phyloP scores from a whole-genome alignment of 2,888 invertebrate species.

The Erebia aethiops region DNA sequence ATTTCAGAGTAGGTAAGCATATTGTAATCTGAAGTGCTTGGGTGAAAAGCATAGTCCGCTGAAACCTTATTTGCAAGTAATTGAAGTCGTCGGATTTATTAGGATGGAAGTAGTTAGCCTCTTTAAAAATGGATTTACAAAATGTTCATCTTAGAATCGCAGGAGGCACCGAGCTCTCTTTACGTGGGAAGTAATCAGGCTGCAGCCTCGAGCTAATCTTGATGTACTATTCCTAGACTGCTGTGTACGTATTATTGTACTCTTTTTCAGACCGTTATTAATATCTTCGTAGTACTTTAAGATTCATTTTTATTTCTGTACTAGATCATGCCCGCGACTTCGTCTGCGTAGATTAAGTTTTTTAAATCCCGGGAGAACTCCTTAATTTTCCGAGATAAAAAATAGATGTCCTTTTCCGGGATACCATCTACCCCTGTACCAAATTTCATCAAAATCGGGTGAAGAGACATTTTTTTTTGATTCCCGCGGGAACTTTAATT shows the following conservation, averaged over 20 bases:
- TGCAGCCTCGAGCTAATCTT: conserved; percentile 77
- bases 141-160: conserved; percentile 62
- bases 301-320: too few relatives aligned
- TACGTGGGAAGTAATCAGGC: conserved; percentile 72
- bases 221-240: conserved; percentile 67
- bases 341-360: too few relatives aligned
- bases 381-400: too few relatives aligned
- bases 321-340: too few relatives aligned
- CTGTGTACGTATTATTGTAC: conserved; percentile 65
- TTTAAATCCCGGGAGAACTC: too few relatives aligned
- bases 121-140: conserved; percentile 49
- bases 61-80: conserved; percentile 32
- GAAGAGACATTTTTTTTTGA: too few relatives aligned
- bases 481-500: too few relatives aligned
- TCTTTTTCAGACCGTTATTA: conserved; percentile 60
- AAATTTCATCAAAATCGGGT: too few relatives aligned
- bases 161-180: conserved; percentile 62
- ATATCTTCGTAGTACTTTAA: conserved; percentile 41
- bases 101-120: conserved; percentile 28
- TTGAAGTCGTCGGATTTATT: conserved; percentile 35
- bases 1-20: too few relatives aligned
- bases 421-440: too few relatives aligned
- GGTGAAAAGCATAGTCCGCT: conserved; percentile 31
- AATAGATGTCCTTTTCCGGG: too few relatives aligned
- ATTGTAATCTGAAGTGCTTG: conserved; percentile 25